phyloP scores from a whole-genome alignment of 1,140 invertebrate species.

The Nylanderia fulva region DNA sequence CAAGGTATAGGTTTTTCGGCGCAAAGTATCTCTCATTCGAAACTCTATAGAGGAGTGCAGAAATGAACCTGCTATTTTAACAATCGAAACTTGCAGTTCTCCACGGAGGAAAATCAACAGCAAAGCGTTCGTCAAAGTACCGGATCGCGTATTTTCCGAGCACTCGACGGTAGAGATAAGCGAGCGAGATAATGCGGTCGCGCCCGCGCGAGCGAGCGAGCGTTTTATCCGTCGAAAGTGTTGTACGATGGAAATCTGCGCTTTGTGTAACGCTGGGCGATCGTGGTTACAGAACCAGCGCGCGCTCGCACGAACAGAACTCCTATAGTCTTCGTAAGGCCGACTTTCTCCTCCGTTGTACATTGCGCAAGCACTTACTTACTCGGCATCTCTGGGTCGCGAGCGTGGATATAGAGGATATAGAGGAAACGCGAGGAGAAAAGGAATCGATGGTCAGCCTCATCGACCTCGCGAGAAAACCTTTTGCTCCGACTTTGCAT shows the following conservation, averaged over 20 bases:
- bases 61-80: conserved; percentile 25
- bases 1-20: neutral
- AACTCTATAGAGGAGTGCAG: neutral
- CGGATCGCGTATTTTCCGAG: conserved; percentile 33
- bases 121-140: conserved; percentile 33
- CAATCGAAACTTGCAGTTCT: neutral
- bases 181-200: conserved; percentile 38
- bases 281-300: conserved; percentile 35
- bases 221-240: conserved; percentile 56
- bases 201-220: neutral
- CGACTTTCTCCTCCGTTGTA: conserved; percentile 68
- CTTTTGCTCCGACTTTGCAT: neutral
- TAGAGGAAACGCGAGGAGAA: conserved; percentile 27
- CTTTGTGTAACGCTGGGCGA: conserved; percentile 25
- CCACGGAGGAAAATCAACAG: conserved; percentile 23
- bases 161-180: conserved; percentile 41
- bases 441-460: conserved; percentile 22
- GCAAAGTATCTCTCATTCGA: conserved; percentile 12
- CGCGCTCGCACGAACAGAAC: conserved; percentile 46
- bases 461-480: conserved; percentile 32
- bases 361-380: conserved; percentile 65
- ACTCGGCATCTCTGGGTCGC: conserved; percentile 62
- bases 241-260: conserved; percentile 58
- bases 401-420: too few relatives aligned
- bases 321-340: conserved; percentile 53